Evolutionary conservation across 2,113 vertebrate genomes (phyloP), one percentile per base, ranked within the genome.

Genomic region (Pholis gunnellus): DNA sequence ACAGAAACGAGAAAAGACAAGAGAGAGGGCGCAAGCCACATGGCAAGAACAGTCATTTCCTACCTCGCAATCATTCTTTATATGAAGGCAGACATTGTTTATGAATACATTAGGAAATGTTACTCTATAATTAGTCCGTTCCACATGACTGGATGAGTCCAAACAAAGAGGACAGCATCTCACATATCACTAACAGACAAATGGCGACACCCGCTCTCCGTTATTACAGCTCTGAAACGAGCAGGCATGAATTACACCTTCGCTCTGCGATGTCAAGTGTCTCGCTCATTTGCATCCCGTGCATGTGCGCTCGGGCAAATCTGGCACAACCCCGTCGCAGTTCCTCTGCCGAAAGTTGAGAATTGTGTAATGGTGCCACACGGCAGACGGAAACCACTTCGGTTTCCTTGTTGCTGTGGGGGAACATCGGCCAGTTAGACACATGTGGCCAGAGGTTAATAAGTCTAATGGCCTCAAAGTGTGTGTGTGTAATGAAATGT

Each of bases 371-470:
- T 13, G 72, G 68, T 83, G 68, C 59, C 78, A 81, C 72, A 82
- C 34, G 54, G 46, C 42, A 79, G 74, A 82, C 72, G 56, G 48
- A 74, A 63, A 22, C 56, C 76, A 68, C 72, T 81, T 81, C 60
- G 52, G 76, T 79, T 54, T 71, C 78, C 68, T 67, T 29, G 48
- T 63, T 74, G 72, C 82, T 48, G 9, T 9, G 46, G 81, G 66
- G 67, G 72, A 68, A 74, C 60, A 57, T 65, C 9, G 3, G 70
- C 31, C 85, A n/a, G 72, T 73, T 69, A 65, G 78, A 79, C 77
- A 90, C 85, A 92, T 84, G 68, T 87, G 85, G 82, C 74, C 59
- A 82, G 82, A 80, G 89, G 93, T 91, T 88, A 92, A 92, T 89
- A 79, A 78, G 82, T 54, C 72, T 73, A 59, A 68, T 73, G 63